These are phyloP conservation scores for Papilio elwesi DNA, from an alignment of 2,888 invertebrate genomes.

Conservation along the genomic window DNA sequence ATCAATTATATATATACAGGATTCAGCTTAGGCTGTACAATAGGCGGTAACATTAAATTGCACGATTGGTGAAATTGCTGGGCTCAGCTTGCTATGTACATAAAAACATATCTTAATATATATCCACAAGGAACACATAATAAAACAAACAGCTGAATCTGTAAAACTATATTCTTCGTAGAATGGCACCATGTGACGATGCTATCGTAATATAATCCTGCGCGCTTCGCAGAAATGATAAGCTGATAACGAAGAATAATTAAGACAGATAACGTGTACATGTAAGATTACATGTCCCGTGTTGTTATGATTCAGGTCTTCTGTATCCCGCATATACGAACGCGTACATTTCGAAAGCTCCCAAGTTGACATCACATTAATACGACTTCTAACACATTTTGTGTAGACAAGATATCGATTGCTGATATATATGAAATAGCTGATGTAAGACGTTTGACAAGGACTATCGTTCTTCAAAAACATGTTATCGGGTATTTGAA, in stretches of 20 bases:
- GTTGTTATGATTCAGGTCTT: slow-evolving; percentile 8
- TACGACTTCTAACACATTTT: background rate
- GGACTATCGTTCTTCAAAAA: too few relatives aligned
- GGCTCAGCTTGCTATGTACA: too few relatives aligned
- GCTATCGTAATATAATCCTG: slow-evolving; percentile 22
- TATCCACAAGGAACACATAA: background rate
- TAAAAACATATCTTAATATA: background rate
- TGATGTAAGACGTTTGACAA: too few relatives aligned
- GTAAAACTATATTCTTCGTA: background rate
- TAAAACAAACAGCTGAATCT: background rate
- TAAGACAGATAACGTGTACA: slow-evolving; percentile 44
- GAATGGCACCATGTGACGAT: slow-evolving; percentile 7
- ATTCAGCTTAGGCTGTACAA: too few relatives aligned
- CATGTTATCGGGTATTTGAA: too few relatives aligned
- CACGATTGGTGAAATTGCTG: too few relatives aligned
- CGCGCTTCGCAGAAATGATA: slow-evolving; percentile 48
- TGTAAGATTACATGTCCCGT: slow-evolving; percentile 28
- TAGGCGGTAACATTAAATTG: too few relatives aligned
- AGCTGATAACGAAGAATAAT: slow-evolving; percentile 47
- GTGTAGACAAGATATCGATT: background rate
- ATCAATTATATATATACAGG: too few relatives aligned
- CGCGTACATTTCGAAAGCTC: background rate
- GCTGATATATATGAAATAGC: too few relatives aligned
- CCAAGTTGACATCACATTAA: background rate
- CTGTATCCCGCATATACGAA: background rate